Evolutionary conservation across 2,113 vertebrate species (phyloP), one percentile per base, ranked within the genome.

Genomic region (Parotia lawesii): DNA sequence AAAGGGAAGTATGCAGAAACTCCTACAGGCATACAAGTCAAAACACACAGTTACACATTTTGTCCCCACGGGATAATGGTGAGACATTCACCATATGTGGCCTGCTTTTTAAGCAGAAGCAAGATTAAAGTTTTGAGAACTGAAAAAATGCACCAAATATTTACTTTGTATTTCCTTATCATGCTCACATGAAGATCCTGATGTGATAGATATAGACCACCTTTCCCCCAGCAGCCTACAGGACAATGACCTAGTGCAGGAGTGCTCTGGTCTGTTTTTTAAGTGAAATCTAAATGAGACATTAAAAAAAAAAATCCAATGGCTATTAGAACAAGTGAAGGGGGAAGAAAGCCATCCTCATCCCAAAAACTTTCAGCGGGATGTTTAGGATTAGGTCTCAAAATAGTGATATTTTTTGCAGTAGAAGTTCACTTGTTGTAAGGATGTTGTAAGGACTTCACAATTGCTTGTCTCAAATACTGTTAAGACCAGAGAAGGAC

Each of bases 41-140:
- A 89, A 96, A 94, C 58, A 90, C 50, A 72, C 33, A 79, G 58
- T 90, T n/a, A 44, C 44, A 78, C n/a, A 45, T 87, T 93, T 94
- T 96, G 76, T 89, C 82, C 75, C 85, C 61, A 33, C 4, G 65
- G 86, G 69, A 64, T 58, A 76, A 80, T 81, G 44, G 58, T 89
- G 78, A 93, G 67, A 90, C 37, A 83, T 71, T 64, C 65, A 77
- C 62, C 90, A 33, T 69, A 78, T 48, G 60, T 66, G 85, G 51
- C 85, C 89, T 94, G 67, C 54, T 87, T 94, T 90, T 90, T 78
- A 80, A 50, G 53, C 19, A 92, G 92, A 78, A 6, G 8, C 38
- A 76, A 83, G 45, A 85, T 90, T 90, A 72, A 86, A 91, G 76
- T 74, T 84, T 72, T 89, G 89, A 94, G 87, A 84, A 87, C 44